These are phyloP conservation scores for Heliothis subflexa DNA, from an alignment of 1,140 invertebrate species.

Conservation along the genomic window DNA sequence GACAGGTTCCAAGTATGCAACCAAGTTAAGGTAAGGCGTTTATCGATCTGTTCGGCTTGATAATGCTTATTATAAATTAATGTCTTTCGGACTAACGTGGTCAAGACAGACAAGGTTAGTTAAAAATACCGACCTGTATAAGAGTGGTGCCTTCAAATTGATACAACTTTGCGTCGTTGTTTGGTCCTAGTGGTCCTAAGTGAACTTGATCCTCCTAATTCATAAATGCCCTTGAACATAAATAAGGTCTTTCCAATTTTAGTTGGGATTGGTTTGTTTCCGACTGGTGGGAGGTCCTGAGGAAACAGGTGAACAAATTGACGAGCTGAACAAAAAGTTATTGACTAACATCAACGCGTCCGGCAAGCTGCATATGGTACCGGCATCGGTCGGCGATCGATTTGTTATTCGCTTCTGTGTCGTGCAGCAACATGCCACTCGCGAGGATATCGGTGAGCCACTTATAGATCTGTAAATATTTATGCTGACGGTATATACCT, in stretches of 20 bases:
- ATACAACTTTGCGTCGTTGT: too few relatives aligned
- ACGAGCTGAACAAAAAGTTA: constrained; percentile 96
- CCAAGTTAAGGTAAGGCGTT: constrained; percentile 94
- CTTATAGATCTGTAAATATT: neutral
- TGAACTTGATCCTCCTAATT: too few relatives aligned
- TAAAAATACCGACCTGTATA: neutral
- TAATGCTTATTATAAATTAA: constrained; percentile 41
- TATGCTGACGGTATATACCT: neutral
- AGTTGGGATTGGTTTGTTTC: constrained; percentile 95
- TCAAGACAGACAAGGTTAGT: constrained; percentile 26
- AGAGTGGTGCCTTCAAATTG: too few relatives aligned
- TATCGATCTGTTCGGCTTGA: constrained; percentile 27
- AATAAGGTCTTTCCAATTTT: constrained; percentile 42
- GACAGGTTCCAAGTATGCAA: constrained; percentile 97
- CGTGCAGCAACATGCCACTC: constrained; percentile 95
- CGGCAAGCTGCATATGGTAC: constrained; percentile 99
- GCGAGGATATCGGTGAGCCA: constrained; percentile 93
- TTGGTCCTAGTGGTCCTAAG: too few relatives aligned
- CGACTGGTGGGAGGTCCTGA: constrained; percentile 93
- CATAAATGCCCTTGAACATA: neutral
- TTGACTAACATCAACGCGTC: constrained; percentile 98
- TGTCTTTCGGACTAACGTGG: neutral
- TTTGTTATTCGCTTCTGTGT: constrained; percentile 98
- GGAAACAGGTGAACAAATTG: constrained; percentile 72
- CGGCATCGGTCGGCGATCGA: constrained; percentile 95